Conservation (phyloP, 2,888 invertebrate genomes). For the Cosmopolites sordidus region DNA sequence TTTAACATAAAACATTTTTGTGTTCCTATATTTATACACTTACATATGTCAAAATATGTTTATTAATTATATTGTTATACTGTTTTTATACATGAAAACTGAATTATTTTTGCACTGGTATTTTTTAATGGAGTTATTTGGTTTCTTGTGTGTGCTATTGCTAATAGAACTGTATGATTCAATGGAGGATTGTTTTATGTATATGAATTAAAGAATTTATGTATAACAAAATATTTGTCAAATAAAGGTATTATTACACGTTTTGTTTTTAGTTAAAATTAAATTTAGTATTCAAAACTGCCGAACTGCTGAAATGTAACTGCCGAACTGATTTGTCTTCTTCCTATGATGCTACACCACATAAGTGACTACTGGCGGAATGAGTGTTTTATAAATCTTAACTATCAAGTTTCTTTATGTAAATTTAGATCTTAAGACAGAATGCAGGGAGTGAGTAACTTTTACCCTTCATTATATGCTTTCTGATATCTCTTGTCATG, state of each 20-base stretch:
- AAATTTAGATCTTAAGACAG: too few relatives aligned
- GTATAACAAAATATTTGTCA: slow-evolving; percentile 21
- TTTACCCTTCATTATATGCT: too few relatives aligned
- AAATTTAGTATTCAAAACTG: too few relatives aligned
- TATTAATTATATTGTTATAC: not conserved
- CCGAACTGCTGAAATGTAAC: too few relatives aligned
- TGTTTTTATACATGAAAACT: not conserved
- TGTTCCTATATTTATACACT: not conserved
- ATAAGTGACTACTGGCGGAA: too few relatives aligned
- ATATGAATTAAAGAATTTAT: slow-evolving; percentile 14
- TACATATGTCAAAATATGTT: not conserved
- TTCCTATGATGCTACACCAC: too few relatives aligned
- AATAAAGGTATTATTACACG: slow-evolving; percentile 15
- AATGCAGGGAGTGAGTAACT: too few relatives aligned
- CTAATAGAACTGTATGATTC: slow-evolving; percentile 17
- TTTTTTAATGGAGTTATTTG: slow-evolving; percentile 5
- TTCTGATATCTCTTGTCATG: too few relatives aligned
- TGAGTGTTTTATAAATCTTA: too few relatives aligned
- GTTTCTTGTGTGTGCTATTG: slow-evolving; percentile 3
- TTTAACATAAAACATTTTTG: not conserved
- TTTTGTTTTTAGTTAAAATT: too few relatives aligned
- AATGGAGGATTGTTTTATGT: slow-evolving; percentile 20
- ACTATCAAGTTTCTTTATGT: too few relatives aligned
- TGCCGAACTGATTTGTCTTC: too few relatives aligned
- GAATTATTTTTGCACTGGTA: slow-evolving; percentile 4